Evolutionary conservation across 2,888 invertebrate genomes (phyloP), one percentile per base, ranked within the genome.

Genomic region (Timema podura): DNA sequence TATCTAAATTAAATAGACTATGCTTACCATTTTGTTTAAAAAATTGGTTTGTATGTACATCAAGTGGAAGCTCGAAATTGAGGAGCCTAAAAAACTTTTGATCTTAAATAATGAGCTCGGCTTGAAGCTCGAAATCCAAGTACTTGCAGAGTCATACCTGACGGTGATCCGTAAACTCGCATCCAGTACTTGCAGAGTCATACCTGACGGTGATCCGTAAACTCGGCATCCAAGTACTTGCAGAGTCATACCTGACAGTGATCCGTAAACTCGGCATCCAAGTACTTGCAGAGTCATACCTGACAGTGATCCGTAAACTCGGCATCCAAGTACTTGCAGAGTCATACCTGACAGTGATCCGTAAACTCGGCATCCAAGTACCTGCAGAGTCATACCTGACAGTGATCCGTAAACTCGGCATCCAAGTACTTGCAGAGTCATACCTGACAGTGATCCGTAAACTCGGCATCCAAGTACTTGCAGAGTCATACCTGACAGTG

Each of bases 321-420:
- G 95, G 95, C 84, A 96, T 89, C 89, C 95, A 94, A 73, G 92
- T n/a, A 89, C 78, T 94, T 92, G 95, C 96, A 96, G 75, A 97
- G 83, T n/a, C n/a, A n/a, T n/a, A n/a, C n/a, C n/a, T n/a, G 74
- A 91, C 86, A 61, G 90, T 89, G 57, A 85, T 84, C 76, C 91
- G 86, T 73, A 3, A 30, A 3, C 30, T 30, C 30, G 30, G 3
- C 1, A 30, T 30, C 30, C 30, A 30, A 30, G 30, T 30, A 30
- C 30, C 3, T 30, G 30, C 30, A 30, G 30, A 30, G 2, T 30
- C n/a, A 30, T 30, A 30, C 30, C 30, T 30, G n/a, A n/a, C n/a
- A n/a, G n/a, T n/a, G n/a, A n/a, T n/a, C n/a, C n/a, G n/a, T n/a
- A 3, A 30, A 3, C 30, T 30, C 30, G 30, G 3, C 1, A 30